Percentiles rank a stretch among this genome's conserved stretches.
These are phyloP conservation scores for Glaucomys volans DNA, from an alignment of 2,113 vertebrate species.

Conservation along the genomic window DNA sequence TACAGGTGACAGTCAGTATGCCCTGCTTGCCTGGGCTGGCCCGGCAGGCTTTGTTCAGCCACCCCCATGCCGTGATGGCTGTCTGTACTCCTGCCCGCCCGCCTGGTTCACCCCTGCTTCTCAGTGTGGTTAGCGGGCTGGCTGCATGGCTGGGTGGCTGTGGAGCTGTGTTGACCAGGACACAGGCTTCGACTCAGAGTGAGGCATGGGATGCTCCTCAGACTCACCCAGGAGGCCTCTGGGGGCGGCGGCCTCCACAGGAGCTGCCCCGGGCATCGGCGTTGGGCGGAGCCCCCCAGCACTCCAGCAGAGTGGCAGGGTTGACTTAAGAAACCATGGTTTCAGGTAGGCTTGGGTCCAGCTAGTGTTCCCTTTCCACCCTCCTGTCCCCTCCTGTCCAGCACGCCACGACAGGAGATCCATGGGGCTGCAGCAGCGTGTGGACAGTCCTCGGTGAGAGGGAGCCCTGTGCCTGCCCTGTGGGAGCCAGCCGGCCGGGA, in stretches of 20 bases:
- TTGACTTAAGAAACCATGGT: neutral
- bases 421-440: neutral
- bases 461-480: neutral
- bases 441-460: neutral
- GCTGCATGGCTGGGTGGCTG: too few species aligned
- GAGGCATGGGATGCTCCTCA: neutral
- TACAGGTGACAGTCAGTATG: too few species aligned
- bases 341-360: neutral
- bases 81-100: too few species aligned
- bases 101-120: too few species aligned
- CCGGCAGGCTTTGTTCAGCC: too few species aligned
- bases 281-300: neutral
- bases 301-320: too few species aligned
- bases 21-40: too few species aligned
- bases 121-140: too few species aligned
- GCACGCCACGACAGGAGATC: neutral
- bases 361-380: too few species aligned
- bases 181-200: neutral
- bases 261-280: neutral
- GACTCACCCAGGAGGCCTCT: too few species aligned
- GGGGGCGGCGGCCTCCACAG: accelerated
- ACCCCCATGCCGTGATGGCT: too few species aligned
- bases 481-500: neutral
- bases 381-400: neutral
- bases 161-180: too few species aligned